Conservation (phyloP, 2,888 invertebrate species). For the Erebia epiphron region DNA sequence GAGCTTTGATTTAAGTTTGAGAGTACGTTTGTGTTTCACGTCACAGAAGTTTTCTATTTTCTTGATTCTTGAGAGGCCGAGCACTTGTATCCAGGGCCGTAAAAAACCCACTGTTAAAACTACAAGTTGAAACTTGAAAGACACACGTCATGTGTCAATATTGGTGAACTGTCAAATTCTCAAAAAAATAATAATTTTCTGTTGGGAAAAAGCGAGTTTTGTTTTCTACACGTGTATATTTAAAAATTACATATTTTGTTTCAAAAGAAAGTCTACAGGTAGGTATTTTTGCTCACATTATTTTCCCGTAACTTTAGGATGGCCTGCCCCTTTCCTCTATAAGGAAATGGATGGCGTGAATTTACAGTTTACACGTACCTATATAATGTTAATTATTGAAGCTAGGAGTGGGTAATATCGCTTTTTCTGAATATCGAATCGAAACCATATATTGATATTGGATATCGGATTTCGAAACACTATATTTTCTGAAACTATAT, state of each 20-base stretch:
- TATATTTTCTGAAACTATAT: no score
- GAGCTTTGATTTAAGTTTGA: no score
- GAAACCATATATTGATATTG: no score
- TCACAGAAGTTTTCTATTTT: no score
- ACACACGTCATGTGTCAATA: background rate
- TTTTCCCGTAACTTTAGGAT: background rate
- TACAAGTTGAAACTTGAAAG: no score
- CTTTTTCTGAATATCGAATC: no score
- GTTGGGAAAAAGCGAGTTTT: conserved; percentile 1
- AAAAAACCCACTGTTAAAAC: no score
- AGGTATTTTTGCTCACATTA: background rate
- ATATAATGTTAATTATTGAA: background rate
- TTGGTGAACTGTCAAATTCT: background rate
- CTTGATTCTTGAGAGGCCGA: no score
- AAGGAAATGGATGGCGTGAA: conserved; percentile 19
- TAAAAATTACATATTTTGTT: background rate
- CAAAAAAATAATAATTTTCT: background rate
- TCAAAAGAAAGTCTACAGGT: conserved; percentile 11
- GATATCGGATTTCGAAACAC: no score
- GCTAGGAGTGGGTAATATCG: no score
- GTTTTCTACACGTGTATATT: background rate
- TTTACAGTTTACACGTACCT: background rate
- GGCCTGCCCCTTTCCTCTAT: background rate
- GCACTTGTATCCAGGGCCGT: no score
- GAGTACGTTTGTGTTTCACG: no score